These are phyloP conservation scores for Pyxicephalus adspersus DNA, from an alignment of 2,113 vertebrate genomes.

Conservation along the genomic window DNA sequence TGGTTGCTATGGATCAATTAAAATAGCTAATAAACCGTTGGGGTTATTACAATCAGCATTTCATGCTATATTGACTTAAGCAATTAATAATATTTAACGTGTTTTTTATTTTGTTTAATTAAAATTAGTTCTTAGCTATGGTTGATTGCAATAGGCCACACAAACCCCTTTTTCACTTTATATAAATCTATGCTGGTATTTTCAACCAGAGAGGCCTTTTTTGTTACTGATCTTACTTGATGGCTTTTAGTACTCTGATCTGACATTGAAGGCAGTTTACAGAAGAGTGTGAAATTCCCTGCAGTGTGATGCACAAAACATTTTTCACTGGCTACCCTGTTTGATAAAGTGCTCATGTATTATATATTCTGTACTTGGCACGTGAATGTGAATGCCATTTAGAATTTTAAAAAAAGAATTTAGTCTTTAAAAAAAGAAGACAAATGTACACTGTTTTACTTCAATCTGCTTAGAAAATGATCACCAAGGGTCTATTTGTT, in stretches of 20 bases:
- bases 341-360: neutral
- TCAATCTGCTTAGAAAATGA: neutral
- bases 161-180: too few species aligned
- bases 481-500: neutral
- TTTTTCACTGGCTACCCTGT: conserved; percentile 16
- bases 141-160: too few species aligned
- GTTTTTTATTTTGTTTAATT: too few species aligned
- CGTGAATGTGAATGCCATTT: neutral
- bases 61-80: too few species aligned
- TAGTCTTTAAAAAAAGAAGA: neutral
- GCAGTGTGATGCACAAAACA: neutral
- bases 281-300: conserved; percentile 7
- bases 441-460: neutral
- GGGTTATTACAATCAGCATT: too few species aligned
- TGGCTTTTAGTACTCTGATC: neutral
- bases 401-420: too few species aligned
- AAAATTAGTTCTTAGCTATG: too few species aligned
- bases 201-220: too few species aligned
- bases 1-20: too few species aligned
- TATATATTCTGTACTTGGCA: conserved; percentile 4
- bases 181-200: too few species aligned
- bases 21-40: too few species aligned
- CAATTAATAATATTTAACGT: too few species aligned
- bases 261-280: neutral
- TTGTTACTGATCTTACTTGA: neutral